phyloP scores from a whole-genome alignment of 2,888 invertebrate species.

The Orchestes rusci region DNA sequence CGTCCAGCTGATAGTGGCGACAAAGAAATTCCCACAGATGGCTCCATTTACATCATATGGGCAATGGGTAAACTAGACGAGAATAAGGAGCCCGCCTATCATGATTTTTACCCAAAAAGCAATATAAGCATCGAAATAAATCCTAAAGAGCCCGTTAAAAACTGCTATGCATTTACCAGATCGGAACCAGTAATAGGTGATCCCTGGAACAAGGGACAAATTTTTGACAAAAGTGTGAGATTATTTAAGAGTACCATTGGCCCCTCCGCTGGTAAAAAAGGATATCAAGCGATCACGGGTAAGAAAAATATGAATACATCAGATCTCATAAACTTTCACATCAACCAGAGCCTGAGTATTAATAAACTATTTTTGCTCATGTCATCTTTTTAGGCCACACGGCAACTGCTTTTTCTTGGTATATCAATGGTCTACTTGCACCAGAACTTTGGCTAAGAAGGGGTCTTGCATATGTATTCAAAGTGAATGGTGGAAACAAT shows the following conservation, averaged over 20 bases:
- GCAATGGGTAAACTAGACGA: conserved; percentile 74
- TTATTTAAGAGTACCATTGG: conserved; percentile 77
- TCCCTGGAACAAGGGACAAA: conserved; percentile 57
- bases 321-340: neutral
- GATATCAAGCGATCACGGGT: conserved; percentile 68
- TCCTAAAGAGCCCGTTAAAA: conserved; percentile 56
- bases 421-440: conserved; percentile 82
- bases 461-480: conserved; percentile 78
- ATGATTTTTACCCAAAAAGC: conserved; percentile 68
- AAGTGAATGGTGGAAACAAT: conserved; percentile 78
- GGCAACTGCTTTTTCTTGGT: conserved; percentile 76
- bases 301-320: conserved; percentile 25
- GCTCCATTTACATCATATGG: conserved; percentile 64
- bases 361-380: neutral
- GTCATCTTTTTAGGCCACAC: conserved; percentile 49
- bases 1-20: conserved; percentile 68
- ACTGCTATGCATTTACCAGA: conserved; percentile 67
- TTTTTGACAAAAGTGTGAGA: conserved; percentile 63
- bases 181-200: conserved; percentile 37
- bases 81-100: conserved; percentile 74
- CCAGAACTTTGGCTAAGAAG: conserved; percentile 83
- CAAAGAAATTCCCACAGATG: conserved; percentile 60
- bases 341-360: neutral
- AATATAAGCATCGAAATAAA: conserved; percentile 62
- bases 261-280: conserved; percentile 73